Percentiles rank a stretch among this genome's conserved stretches.
These are phyloP conservation scores for Acromyrmex heyeri DNA, from an alignment of 1,140 invertebrate genomes.

Conservation along the genomic window DNA sequence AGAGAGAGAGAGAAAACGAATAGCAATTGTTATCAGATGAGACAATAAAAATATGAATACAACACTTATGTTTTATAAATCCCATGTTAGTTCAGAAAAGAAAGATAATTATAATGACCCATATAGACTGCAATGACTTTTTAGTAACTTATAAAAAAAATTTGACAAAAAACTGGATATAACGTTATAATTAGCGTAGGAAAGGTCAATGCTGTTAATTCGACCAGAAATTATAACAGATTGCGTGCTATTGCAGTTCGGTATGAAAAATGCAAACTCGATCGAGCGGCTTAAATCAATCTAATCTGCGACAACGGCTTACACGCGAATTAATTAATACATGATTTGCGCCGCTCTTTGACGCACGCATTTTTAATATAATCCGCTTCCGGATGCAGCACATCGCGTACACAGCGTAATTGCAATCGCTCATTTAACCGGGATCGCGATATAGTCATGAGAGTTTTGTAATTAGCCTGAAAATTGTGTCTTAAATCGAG, in stretches of 20 bases:
- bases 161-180: too few species aligned
- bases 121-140: too few species aligned
- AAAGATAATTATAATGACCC: too few species aligned
- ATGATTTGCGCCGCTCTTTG: slow-evolving; percentile 17
- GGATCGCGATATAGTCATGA: slow-evolving; percentile 20
- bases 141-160: too few species aligned
- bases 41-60: too few species aligned
- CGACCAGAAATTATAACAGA: not conserved
- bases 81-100: too few species aligned
- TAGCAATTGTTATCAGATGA: too few species aligned
- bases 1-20: too few species aligned
- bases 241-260: slow-evolving; percentile 8
- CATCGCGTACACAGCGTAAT: slow-evolving; percentile 27
- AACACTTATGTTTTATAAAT: too few species aligned
- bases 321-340: slow-evolving; percentile 47
- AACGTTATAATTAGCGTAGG: not conserved
- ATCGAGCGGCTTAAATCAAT: not conserved
- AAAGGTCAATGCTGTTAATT: not conserved
- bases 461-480: slow-evolving; percentile 33
- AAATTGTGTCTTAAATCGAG: slow-evolving; percentile 27
- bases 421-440: slow-evolving; percentile 31
- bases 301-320: slow-evolving; percentile 30
- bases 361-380: slow-evolving; percentile 56
- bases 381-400: not conserved
- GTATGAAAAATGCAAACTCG: slow-evolving; percentile 1